A percentile compares a stretch with the other conserved stretches of the same genome.
phyloP scores from a whole-genome alignment of 2,888 invertebrate genomes.

The Cinara cedri region DNA sequence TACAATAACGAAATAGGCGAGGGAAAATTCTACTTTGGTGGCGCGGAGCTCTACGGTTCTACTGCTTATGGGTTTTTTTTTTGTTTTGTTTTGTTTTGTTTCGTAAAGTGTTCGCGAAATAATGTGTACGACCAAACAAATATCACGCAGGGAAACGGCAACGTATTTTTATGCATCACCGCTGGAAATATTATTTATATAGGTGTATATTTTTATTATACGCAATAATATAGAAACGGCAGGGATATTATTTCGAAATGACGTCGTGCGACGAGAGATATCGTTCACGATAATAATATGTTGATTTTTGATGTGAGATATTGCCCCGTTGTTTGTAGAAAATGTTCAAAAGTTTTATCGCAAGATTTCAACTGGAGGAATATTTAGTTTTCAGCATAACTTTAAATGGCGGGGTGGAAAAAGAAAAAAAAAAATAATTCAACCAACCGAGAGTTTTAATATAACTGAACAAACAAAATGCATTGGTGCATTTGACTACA shows the following conservation, averaged over 20 bases:
- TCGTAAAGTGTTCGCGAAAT: no score
- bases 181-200: no score
- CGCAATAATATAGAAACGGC: no score
- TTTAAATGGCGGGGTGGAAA: background rate
- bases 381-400: conserved; percentile 4
- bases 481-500: conserved; percentile 42
- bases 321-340: background rate
- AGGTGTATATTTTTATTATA: no score
- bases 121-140: no score
- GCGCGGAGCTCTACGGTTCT: no score
- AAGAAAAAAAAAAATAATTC: background rate
- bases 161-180: no score
- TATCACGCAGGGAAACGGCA: no score
- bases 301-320: background rate
- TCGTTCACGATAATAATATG: background rate
- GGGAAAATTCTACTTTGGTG: no score
- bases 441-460: conserved; percentile 13
- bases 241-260: no score
- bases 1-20: no score
- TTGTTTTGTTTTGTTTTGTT: background rate
- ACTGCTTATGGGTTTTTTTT: background rate
- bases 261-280: background rate
- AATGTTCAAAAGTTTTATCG: conserved; percentile 5
- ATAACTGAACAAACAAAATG: conserved; percentile 33
- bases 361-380: background rate